phyloP scores from a whole-genome alignment of 2,113 vertebrate genomes.

The Mobula birostris region DNA sequence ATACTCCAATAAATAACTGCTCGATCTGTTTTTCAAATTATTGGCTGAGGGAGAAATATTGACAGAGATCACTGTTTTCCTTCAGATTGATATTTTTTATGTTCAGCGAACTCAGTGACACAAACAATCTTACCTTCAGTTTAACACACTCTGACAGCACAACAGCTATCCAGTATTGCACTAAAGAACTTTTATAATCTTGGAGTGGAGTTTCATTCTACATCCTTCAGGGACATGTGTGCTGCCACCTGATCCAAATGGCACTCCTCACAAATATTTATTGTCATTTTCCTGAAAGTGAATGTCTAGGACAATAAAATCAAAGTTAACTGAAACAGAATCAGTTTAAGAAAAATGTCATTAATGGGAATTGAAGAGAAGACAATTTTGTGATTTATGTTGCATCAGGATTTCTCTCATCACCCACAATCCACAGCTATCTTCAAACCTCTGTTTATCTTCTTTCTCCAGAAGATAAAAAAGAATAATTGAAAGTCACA shows the following conservation, averaged over 20 bases:
- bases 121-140: not conserved
- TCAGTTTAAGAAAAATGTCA: not conserved
- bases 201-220: too few relatives aligned
- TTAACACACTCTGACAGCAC: not conserved
- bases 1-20: not conserved
- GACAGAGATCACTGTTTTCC: not conserved
- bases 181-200: not conserved
- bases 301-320: not conserved
- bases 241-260: not conserved
- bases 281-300: not conserved
- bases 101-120: not conserved
- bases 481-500: constrained; percentile 23
- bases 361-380: not conserved
- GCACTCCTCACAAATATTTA: not conserved
- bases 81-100: not conserved
- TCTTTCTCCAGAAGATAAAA: not conserved
- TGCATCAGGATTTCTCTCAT: not conserved
- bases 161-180: not conserved
- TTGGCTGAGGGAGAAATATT: not conserved
- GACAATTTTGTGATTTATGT: constrained; percentile 1
- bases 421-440: not conserved
- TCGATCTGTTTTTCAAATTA: not conserved
- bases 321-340: not conserved
- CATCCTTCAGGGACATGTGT: not conserved
- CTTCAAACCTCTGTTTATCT: constrained; percentile 8